Evolutionary conservation across 2,888 invertebrate species (phyloP).

Genomic region (Pollenia labialis): DNA sequence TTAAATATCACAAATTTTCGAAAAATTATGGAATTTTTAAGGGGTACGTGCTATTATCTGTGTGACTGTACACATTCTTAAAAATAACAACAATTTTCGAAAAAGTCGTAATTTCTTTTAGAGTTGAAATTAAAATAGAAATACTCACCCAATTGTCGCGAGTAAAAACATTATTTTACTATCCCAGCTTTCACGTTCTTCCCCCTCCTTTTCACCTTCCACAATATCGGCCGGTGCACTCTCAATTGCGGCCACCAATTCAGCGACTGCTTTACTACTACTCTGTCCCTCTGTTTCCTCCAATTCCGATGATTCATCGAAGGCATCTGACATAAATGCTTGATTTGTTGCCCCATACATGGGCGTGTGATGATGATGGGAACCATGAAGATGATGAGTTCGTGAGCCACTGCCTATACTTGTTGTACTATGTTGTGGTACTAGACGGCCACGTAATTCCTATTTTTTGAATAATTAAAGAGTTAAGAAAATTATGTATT

Average conservation of each 20-base stretch:
- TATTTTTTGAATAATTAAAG: conserved; percentile 63
- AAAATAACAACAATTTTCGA: too few species aligned
- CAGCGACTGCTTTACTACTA: conserved; percentile 81
- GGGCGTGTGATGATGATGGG: conserved; percentile 81
- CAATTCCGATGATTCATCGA: conserved; percentile 82
- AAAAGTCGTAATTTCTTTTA: too few species aligned
- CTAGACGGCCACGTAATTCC: conserved; percentile 92
- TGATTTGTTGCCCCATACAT: conserved; percentile 95
- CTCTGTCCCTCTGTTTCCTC: conserved; percentile 82
- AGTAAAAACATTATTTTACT: conserved; percentile 95
- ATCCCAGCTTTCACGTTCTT: conserved; percentile 95
- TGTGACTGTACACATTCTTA: too few species aligned
- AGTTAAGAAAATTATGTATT: conserved; percentile 12
- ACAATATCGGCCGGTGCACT: conserved; percentile 87
- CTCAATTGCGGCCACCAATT: conserved; percentile 76
- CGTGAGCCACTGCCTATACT: conserved; percentile 88
- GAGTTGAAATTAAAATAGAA: too few species aligned
- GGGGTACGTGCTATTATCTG: too few species aligned
- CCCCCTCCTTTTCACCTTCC: conserved; percentile 87
- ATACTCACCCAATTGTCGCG: conserved; percentile 91
- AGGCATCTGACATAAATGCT: conserved; percentile 87
- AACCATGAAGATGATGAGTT: conserved; percentile 60
- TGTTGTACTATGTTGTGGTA: conserved; percentile 88
- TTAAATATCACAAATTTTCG: too few species aligned
- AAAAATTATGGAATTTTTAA: too few species aligned